Conservation (phyloP, 2,888 invertebrate species). For the Bembecia ichneumoniformis region DNA sequence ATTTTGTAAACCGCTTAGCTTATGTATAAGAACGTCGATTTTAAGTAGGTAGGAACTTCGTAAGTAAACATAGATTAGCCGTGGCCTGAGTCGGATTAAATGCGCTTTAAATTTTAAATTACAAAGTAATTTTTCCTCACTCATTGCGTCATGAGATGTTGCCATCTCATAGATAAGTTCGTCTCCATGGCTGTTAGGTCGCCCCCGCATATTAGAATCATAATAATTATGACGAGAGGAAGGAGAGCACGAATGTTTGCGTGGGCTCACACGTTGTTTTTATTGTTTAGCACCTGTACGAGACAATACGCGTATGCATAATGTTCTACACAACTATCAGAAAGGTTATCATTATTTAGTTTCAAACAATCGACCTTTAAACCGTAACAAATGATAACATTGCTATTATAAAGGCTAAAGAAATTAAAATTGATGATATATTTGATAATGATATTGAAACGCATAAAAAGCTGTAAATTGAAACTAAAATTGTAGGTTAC, state of each 20-base stretch:
- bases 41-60: background rate
- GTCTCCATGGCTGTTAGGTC: conserved; percentile 12
- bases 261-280: conserved; percentile 33
- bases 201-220: conserved; percentile 22
- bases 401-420: too few species aligned
- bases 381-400: too few species aligned
- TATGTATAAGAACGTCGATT: background rate
- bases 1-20: conserved; percentile 6
- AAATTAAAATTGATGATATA: too few species aligned
- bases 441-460: too few species aligned
- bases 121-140: background rate
- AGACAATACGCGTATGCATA: conserved; percentile 10
- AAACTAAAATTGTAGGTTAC: too few species aligned
- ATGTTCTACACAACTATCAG: conserved; percentile 23
- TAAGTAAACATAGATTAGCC: background rate
- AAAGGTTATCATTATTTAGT: conserved; percentile 30
- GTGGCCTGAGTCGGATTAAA: background rate
- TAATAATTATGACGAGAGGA: conserved; percentile 18
- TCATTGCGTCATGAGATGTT: background rate
- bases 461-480: too few species aligned
- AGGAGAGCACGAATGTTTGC: conserved; percentile 28
- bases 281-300: conserved; percentile 29
- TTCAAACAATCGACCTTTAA: conserved; percentile 1
- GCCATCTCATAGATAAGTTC: too few species aligned
- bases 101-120: background rate